Conservation (phyloP, 1,140 invertebrate species). For the Bombus sibiricus region DNA sequence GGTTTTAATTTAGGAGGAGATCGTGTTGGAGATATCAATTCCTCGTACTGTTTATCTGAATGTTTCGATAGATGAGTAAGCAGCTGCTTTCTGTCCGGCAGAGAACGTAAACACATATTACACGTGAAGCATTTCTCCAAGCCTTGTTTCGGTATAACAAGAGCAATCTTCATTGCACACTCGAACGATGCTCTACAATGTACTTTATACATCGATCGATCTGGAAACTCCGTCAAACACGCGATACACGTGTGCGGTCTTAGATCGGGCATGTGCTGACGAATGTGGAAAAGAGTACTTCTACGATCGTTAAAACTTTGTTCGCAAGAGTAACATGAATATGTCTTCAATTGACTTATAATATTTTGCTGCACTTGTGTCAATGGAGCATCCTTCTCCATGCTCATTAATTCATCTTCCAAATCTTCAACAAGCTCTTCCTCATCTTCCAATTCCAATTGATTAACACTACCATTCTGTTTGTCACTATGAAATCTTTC, state of each 20-base stretch:
- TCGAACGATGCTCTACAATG: constrained; percentile 79
- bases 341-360: constrained; percentile 80
- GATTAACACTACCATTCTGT: constrained; percentile 22
- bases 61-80: constrained; percentile 75
- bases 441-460: constrained; percentile 48
- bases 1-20: constrained; percentile 68
- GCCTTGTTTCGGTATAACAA: constrained; percentile 76
- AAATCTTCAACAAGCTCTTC: constrained; percentile 69
- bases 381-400: constrained; percentile 74
- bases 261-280: constrained; percentile 79
- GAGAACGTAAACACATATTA: constrained; percentile 79
- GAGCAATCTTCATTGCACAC: constrained; percentile 81
- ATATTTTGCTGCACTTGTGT: constrained; percentile 78
- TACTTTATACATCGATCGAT: constrained; percentile 76
- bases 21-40: constrained; percentile 58
- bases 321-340: constrained; percentile 77
- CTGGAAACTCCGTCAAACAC: constrained; percentile 78
- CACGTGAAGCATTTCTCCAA: constrained; percentile 80
- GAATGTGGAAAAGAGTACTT: constrained; percentile 77
- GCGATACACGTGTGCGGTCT: constrained; percentile 79
- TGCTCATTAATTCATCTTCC: constrained; percentile 71
- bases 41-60: constrained; percentile 73
- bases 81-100: constrained; percentile 75
- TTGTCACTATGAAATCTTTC: constrained; percentile 72
- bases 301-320: constrained; percentile 75